Conservation (phyloP, 2,888 invertebrate species). For the Miltochrista miniata region DNA sequence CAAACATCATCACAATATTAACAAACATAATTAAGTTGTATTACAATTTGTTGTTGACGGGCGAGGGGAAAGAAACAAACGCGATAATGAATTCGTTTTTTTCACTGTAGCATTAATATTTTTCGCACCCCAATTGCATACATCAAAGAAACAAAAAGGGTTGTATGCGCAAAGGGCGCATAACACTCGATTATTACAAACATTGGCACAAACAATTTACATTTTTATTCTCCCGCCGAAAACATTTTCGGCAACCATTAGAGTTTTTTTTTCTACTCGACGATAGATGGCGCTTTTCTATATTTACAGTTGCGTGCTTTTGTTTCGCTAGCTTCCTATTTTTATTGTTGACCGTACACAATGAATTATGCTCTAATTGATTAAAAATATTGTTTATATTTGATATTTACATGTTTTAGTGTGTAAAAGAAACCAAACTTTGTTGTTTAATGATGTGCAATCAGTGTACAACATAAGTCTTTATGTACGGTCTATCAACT, state of each 20-base stretch:
- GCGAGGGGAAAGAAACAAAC: slow-evolving; percentile 70
- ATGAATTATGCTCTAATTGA: slow-evolving; percentile 49
- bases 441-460: slow-evolving; percentile 24
- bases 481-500: slow-evolving; percentile 55
- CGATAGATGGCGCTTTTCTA: slow-evolving; percentile 75
- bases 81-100: slow-evolving; percentile 76
- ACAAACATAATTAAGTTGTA: slow-evolving; percentile 70
- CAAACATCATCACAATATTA: slow-evolving; percentile 55
- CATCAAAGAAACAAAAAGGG: slow-evolving; percentile 81
- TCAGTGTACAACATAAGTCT: slow-evolving; percentile 48
- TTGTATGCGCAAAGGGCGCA: slow-evolving; percentile 72
- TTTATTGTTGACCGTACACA: slow-evolving; percentile 53
- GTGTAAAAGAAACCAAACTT: slow-evolving; percentile 35
- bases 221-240: slow-evolving; percentile 53
- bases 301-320: slow-evolving; percentile 58
- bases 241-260: slow-evolving; percentile 30
- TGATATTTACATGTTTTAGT: slow-evolving; percentile 25
- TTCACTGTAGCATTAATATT: slow-evolving; percentile 69
- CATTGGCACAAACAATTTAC: slow-evolving; percentile 80
- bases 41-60: slow-evolving; percentile 63
- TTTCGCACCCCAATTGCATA: slow-evolving; percentile 77
- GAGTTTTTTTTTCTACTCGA: slow-evolving; percentile 61
- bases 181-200: slow-evolving; percentile 78
- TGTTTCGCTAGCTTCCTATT: slow-evolving; percentile 54
- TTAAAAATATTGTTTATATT: slow-evolving; percentile 4